Evolutionary conservation across 2,888 invertebrate genomes (phyloP).

Genomic region (Troides aeacus): DNA sequence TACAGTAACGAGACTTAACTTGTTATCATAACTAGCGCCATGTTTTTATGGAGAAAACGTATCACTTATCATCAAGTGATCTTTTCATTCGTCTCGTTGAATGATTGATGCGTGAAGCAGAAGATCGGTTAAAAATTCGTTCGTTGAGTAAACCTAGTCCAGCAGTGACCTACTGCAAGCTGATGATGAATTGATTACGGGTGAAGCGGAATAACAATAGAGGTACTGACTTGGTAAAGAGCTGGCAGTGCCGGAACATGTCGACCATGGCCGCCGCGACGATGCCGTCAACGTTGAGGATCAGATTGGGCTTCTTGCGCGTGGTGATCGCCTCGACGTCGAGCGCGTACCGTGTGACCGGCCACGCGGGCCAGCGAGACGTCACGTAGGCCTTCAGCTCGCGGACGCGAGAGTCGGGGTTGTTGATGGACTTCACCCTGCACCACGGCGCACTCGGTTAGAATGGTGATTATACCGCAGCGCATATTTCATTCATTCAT

Average conservation of each 20-base stretch:
- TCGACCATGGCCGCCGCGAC: slow-evolving; percentile 99
- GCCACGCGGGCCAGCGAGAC: slow-evolving; percentile 95
- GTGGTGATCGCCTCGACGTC: slow-evolving; percentile 99
- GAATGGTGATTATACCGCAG: background rate
- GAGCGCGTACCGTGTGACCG: slow-evolving; percentile 96
- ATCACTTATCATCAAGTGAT: too few relatives aligned
- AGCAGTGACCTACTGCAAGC: too few relatives aligned
- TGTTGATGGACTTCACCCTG: slow-evolving; percentile 94
- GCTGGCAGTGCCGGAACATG: slow-evolving; percentile 94
- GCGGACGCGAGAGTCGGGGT: slow-evolving; percentile 98
- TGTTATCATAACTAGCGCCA: too few relatives aligned
- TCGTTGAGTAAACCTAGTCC: too few relatives aligned
- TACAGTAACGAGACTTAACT: too few relatives aligned
- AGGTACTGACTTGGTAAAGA: slow-evolving; percentile 90
- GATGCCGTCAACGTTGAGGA: slow-evolving; percentile 99
- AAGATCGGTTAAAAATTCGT: too few relatives aligned
- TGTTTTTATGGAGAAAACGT: too few relatives aligned
- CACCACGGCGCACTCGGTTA: background rate
- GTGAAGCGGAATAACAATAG: background rate
- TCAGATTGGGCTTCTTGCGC: slow-evolving; percentile 99
- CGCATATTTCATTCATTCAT: too few relatives aligned
- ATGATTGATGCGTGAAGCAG: too few relatives aligned
- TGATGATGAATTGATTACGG: background rate
- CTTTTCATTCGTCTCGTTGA: too few relatives aligned
- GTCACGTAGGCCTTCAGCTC: slow-evolving; percentile 97